Percentiles rank a stretch among this genome's conserved stretches.
Conservation (phyloP, 2,113 vertebrate species). For the Ramphastos sulfuratus region DNA sequence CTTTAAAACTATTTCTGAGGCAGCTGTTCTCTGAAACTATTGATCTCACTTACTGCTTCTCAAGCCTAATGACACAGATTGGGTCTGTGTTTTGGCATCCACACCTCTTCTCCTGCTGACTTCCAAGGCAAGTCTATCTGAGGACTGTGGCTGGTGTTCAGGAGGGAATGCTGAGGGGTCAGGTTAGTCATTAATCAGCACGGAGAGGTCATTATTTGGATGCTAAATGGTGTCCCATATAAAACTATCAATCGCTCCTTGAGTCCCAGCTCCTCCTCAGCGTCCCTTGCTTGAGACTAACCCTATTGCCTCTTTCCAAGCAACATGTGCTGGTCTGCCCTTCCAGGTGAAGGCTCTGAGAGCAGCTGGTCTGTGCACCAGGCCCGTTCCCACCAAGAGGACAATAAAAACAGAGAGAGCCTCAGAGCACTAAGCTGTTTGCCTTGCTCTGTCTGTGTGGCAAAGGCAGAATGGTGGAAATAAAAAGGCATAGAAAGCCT, state of each 20-base stretch:
- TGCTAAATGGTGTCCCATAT: background rate
- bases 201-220: conserved; percentile 2
- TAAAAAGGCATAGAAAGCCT: background rate
- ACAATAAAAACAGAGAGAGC: background rate
- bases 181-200: conserved; percentile 22
- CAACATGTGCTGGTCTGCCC: background rate
- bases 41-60: conserved; percentile 52
- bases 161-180: conserved; percentile 7
- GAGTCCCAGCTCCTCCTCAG: background rate
- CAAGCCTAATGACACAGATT: conserved; percentile 64
- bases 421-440: background rate
- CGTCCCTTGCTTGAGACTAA: background rate
- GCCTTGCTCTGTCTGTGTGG: background rate
- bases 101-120: conserved; percentile 38
- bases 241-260: background rate
- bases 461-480: background rate
- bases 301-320: background rate
- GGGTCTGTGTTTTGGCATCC: background rate
- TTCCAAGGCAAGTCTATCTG: conserved; percentile 18
- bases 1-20: conserved; percentile 46
- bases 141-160: conserved; percentile 22
- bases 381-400: background rate
- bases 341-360: background rate
- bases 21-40: conserved; percentile 29
- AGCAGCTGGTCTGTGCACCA: background rate